A percentile compares a stretch with the other conserved stretches of the same genome.
These are phyloP conservation scores for Periplaneta americana DNA, from an alignment of 1,140 invertebrate species.

Conservation along the genomic window DNA sequence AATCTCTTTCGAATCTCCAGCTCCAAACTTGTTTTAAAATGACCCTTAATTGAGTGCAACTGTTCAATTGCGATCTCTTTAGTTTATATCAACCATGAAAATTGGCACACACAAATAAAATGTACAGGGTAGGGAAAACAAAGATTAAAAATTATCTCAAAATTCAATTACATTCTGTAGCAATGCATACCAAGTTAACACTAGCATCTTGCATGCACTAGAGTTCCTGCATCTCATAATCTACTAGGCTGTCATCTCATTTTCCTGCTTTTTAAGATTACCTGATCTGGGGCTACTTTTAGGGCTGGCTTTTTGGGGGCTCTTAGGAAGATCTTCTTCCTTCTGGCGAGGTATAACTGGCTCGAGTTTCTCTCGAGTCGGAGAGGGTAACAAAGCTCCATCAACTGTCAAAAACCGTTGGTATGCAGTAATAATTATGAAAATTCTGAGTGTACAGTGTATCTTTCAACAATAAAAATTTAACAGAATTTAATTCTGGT, in stretches of 20 bases:
- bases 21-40: too few species aligned
- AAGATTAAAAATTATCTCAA: background rate
- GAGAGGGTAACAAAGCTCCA: slow-evolving; percentile 55
- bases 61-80: too few species aligned
- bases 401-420: slow-evolving; percentile 36
- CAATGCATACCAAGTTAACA: background rate
- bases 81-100: too few species aligned
- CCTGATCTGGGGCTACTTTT: slow-evolving; percentile 49
- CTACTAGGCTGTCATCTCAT: background rate
- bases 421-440: too few species aligned
- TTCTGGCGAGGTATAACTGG: slow-evolving; percentile 59
- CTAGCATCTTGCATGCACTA: background rate
- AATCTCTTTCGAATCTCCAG: too few species aligned
- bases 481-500: too few species aligned
- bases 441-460: too few species aligned
- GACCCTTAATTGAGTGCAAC: too few species aligned
- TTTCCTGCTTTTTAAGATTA: slow-evolving; percentile 4
- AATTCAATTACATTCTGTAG: background rate
- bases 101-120: too few species aligned
- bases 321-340: slow-evolving; percentile 40
- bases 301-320: slow-evolving; percentile 55
- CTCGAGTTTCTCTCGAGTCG: slow-evolving; percentile 64
- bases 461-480: too few species aligned
- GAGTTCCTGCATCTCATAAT: too few species aligned
- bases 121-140: too few species aligned